Base-by-base conservation (phyloP, 2,113 vertebrate genomes). In the Chunga burmeisteri region DNA sequence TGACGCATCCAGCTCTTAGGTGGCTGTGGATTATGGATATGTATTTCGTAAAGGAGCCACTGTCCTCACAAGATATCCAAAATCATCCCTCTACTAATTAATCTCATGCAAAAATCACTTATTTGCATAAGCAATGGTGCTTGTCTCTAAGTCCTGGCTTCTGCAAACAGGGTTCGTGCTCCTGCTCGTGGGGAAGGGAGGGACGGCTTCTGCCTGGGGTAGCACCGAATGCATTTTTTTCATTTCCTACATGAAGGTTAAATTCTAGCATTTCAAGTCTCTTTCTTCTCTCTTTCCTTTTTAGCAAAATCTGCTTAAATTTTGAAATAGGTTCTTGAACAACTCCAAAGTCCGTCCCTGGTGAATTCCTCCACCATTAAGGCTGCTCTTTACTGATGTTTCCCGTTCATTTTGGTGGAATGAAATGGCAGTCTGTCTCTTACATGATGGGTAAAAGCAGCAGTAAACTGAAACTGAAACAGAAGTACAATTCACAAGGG, bases 391-490 rank as follows among this genome's bases (percentile, higher is more conserved):
- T 96, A 71, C 86, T 79, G 95, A 93, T 96, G 95, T 90, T 96
- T 77, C 92, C 94, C 29, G 32, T 91, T 96, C 91, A 46, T 94
- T 97, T 96, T 87, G 93, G 93, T 82, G 94, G 81, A 93, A 73
- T 94, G 96, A 91, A 97, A 92, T 72, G 96, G 94, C 95, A 97
- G 71, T 59, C 96, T 96, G 95, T 63, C 97, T 96, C 84, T 95
- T 80, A 86, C 93, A 74, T 27, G 92, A 81, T 70, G 94, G 97
- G 94, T 83, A 91, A 97, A 94, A 97, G 96, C 95, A 91, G 96
- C 96, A 94, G 93, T 92, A 96, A 97, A 96, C 97, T 89, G 96
- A 94, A 95, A 96, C 92, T 68, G 92, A 88, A 97, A 96, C 96
- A 98, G 88, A 94, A 95, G 94, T 86, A 95, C 92, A 97, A 97